These are phyloP conservation scores for Saccostrea echinata DNA, from an alignment of 1,140 invertebrate species.

Conservation along the genomic window DNA sequence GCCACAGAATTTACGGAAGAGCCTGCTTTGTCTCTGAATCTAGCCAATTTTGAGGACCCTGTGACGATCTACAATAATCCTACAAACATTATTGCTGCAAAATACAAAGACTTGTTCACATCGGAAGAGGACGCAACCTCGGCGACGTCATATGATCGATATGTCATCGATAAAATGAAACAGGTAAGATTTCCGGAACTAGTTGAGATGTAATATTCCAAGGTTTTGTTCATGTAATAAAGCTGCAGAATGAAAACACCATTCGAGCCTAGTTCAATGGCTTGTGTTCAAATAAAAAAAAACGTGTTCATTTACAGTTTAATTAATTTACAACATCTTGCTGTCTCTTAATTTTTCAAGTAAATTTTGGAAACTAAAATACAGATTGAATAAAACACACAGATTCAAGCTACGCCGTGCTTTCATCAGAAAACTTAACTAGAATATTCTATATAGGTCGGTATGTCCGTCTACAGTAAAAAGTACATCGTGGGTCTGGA, in stretches of 20 bases:
- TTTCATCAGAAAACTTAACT: no score
- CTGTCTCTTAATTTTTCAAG: no score
- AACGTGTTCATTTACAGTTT: no score
- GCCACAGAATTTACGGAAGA: conserved; percentile 71
- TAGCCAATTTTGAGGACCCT: conserved; percentile 56
- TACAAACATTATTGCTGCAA: conserved; percentile 12
- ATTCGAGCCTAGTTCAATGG: no score
- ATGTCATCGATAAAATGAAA: conserved; percentile 53
- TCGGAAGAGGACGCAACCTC: neutral
- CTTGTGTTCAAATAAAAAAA: no score
- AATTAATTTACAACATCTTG: no score
- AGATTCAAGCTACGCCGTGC: no score
- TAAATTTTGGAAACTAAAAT: no score
- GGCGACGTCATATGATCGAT: conserved; percentile 42
- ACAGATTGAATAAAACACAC: no score
- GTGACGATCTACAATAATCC: conserved; percentile 50
- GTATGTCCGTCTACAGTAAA: conserved; percentile 66
- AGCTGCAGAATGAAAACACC: no score
- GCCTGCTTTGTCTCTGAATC: conserved; percentile 69
- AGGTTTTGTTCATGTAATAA: no score
- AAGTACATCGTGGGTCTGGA: conserved; percentile 65
- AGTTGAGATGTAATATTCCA: no score
- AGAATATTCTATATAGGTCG: neutral
- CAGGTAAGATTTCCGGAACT: conserved; percentile 4
- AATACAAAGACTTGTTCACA: conserved; percentile 41